These are phyloP conservation scores for Papilio polytes DNA, from an alignment of 1,140 invertebrate genomes.

Conservation along the genomic window DNA sequence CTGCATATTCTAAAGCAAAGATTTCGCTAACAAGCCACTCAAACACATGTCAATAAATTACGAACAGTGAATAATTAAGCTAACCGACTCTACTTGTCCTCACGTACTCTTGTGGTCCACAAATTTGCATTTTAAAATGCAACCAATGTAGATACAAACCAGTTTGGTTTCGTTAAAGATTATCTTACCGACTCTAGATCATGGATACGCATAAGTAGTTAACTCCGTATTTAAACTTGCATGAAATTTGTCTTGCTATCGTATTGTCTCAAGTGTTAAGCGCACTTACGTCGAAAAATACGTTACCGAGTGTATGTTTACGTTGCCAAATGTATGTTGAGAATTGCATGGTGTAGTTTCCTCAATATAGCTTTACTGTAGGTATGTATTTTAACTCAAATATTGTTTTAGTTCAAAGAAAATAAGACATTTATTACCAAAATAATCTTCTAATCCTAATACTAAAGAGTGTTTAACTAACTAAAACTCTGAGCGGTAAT, in stretches of 20 bases:
- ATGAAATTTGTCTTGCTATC: not conserved
- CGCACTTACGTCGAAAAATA: not conserved
- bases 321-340: not conserved
- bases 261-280: not conserved
- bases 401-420: not conserved
- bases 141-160: not conserved
- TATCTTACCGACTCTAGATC: slow-evolving; percentile 14
- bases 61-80: not conserved
- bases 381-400: not conserved
- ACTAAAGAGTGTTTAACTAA: too few species aligned
- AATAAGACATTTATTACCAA: too few species aligned
- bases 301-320: too few species aligned
- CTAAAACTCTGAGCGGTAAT: not conserved
- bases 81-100: not conserved
- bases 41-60: not conserved
- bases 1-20: too few species aligned
- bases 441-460: not conserved
- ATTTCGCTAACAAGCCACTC: not conserved
- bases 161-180: slow-evolving; percentile 3
- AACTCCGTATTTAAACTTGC: not conserved
- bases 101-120: slow-evolving; percentile 6
- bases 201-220: slow-evolving; percentile 1
- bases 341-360: not conserved
- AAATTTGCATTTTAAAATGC: slow-evolving; percentile 23
- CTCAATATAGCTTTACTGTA: not conserved